phyloP scores from a whole-genome alignment of 1,140 invertebrate species.

The Drosophila arawakana region DNA sequence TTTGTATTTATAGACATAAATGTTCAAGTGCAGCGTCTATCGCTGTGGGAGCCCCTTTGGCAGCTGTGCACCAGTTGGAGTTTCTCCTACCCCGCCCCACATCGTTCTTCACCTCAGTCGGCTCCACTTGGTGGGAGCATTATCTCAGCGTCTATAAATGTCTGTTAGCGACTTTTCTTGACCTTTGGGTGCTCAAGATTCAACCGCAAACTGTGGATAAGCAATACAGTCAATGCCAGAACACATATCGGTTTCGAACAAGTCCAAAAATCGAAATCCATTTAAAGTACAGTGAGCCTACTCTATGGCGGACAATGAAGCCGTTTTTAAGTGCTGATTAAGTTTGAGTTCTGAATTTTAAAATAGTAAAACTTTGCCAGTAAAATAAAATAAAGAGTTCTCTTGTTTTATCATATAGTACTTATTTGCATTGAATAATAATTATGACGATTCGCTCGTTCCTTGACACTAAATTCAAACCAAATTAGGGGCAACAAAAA shows the following conservation, averaged over 20 bases:
- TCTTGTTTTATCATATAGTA: too few relatives aligned
- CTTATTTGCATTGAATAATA: too few relatives aligned
- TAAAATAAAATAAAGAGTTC: too few relatives aligned
- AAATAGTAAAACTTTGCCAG: too few relatives aligned
- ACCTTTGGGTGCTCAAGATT: slow-evolving; percentile 34
- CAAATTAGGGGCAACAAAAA: too few relatives aligned
- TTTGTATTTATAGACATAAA: slow-evolving; percentile 42
- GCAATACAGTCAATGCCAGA: slow-evolving; percentile 5
- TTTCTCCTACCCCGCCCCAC: neutral
- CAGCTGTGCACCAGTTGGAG: slow-evolving; percentile 48
- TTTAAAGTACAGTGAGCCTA: neutral
- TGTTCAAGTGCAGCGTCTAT: slow-evolving; percentile 48
- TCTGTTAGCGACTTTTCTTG: slow-evolving; percentile 32
- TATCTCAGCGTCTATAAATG: slow-evolving; percentile 54
- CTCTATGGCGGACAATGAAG: neutral
- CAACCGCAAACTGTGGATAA: slow-evolving; percentile 3
- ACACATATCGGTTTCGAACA: slow-evolving; percentile 2
- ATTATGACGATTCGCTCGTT: too few relatives aligned
- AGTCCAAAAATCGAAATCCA: neutral
- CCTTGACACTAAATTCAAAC: too few relatives aligned
- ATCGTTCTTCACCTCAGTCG: neutral
- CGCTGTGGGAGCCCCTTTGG: slow-evolving; percentile 43
- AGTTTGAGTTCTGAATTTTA: too few relatives aligned
- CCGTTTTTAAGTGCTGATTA: too few relatives aligned
- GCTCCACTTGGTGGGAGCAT: slow-evolving; percentile 19